Conservation (phyloP, 2,797 vertebrate species). For the Syngnathus acus region DNA sequence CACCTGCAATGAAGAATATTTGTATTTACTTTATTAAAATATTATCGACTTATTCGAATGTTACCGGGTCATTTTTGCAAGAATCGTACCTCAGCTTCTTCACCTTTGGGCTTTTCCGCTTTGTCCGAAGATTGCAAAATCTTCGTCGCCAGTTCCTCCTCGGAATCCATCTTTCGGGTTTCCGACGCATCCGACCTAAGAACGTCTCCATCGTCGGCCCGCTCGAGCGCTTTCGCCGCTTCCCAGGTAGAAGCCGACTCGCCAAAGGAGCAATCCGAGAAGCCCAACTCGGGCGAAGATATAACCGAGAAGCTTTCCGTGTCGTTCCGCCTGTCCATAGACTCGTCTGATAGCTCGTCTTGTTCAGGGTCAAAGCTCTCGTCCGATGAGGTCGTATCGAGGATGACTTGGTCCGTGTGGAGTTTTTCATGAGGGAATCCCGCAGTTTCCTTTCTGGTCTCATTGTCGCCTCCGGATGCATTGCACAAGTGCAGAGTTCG, state of each 20-base stretch:
- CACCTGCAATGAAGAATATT: slow-evolving; percentile 21
- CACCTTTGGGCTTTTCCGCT: too few species aligned
- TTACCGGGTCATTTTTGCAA: too few species aligned
- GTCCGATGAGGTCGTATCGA: slow-evolving; percentile 34
- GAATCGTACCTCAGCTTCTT: too few species aligned
- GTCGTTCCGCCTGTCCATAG: not conserved
- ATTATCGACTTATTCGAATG: too few species aligned
- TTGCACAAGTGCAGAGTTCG: not conserved
- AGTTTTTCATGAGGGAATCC: slow-evolving; percentile 8
- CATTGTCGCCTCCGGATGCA: slow-evolving; percentile 2
- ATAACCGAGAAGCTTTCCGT: not conserved
- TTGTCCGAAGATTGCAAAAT: too few species aligned
- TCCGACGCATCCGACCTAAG: not conserved
- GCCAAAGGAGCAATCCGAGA: not conserved
- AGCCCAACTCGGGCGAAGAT: not conserved
- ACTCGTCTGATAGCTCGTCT: slow-evolving; percentile 6
- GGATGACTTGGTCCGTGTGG: slow-evolving; percentile 22
- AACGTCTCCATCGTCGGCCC: not conserved
- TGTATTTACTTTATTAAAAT: not conserved
- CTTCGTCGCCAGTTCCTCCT: too few species aligned
- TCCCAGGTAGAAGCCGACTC: not conserved
- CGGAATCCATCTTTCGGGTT: too few species aligned
- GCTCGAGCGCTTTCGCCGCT: not conserved
- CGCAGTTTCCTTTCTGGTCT: not conserved
- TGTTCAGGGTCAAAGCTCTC: slow-evolving; percentile 9